phyloP scores from a whole-genome alignment of 2,797 vertebrate species.

The Pachyuromys duprasi region DNA sequence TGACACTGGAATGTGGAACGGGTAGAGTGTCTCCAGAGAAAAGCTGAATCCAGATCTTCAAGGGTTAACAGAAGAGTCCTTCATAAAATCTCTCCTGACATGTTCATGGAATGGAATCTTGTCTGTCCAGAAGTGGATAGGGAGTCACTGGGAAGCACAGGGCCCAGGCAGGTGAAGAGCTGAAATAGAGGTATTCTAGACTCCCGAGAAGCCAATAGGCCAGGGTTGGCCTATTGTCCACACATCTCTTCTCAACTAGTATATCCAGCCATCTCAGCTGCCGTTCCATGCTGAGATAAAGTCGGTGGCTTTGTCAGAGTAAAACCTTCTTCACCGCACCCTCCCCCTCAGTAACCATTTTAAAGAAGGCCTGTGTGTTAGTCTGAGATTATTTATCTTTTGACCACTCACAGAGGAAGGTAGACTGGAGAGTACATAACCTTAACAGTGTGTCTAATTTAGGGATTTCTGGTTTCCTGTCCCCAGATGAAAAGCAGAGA shows the following conservation, averaged over 20 bases:
- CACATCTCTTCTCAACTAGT: background rate
- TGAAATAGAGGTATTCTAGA: background rate
- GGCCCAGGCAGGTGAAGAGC: background rate
- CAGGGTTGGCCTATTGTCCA: background rate
- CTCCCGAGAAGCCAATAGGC: background rate
- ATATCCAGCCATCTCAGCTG: too few species aligned
- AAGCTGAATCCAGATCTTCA: background rate
- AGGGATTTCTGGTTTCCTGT: background rate
- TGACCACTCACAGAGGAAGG: background rate
- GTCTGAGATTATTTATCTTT: background rate
- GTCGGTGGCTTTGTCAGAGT: background rate
- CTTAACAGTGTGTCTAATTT: background rate
- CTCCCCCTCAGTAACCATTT: background rate
- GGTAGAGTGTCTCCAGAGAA: background rate
- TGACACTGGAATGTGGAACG: background rate
- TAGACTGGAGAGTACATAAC: too few species aligned
- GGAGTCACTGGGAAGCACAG: background rate
- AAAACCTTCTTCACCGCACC: background rate
- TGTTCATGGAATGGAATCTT: background rate
- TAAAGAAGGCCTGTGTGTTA: background rate
- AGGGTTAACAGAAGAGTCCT: background rate
- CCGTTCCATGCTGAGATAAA: background rate
- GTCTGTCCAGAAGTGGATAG: background rate
- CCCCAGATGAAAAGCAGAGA: background rate
- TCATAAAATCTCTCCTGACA: background rate